Evolutionary conservation across 2,888 invertebrate species (phyloP).

Genomic region (Pimpla rufipes): DNA sequence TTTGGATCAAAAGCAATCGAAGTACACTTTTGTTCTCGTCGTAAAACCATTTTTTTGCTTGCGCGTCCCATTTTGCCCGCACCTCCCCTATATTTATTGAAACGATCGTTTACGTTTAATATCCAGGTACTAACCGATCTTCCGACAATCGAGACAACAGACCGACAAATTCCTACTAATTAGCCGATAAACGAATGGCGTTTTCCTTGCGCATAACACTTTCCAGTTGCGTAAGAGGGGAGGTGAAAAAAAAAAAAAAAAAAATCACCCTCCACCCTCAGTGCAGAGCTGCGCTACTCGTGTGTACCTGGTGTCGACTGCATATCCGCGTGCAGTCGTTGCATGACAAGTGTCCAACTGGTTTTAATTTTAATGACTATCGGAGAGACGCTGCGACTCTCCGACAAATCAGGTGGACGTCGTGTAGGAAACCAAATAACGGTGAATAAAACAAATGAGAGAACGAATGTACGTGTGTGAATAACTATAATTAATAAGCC

Average conservation of each 20-base stretch:
- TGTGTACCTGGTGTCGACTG: slow-evolving; percentile 65
- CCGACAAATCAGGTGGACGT: slow-evolving; percentile 16
- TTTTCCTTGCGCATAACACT: slow-evolving; percentile 24
- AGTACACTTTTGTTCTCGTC: no score
- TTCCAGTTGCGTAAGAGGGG: slow-evolving; percentile 54
- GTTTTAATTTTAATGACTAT: slow-evolving; percentile 54
- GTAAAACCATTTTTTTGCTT: no score
- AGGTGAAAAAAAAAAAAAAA: slow-evolving; percentile 65
- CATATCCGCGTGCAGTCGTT: slow-evolving; percentile 53
- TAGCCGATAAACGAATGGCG: slow-evolving; percentile 26
- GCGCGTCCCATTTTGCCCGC: no score
- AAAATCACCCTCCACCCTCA: slow-evolving; percentile 72
- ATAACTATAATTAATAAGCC: slow-evolving; percentile 20
- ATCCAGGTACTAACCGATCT: not conserved
- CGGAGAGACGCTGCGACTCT: slow-evolving; percentile 3
- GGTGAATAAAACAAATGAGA: slow-evolving; percentile 18
- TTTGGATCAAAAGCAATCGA: no score
- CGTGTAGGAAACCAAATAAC: slow-evolving; percentile 42
- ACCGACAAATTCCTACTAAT: slow-evolving; percentile 25
- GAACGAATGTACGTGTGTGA: slow-evolving; percentile 15
- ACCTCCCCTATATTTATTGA: slow-evolving; percentile 22
- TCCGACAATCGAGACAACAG: not conserved
- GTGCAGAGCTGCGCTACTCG: slow-evolving; percentile 20
- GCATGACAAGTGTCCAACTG: slow-evolving; percentile 61
- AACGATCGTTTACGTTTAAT: slow-evolving; percentile 5